phyloP scores from a whole-genome alignment of 2,888 invertebrate genomes.

The Lepas anatifera region DNA sequence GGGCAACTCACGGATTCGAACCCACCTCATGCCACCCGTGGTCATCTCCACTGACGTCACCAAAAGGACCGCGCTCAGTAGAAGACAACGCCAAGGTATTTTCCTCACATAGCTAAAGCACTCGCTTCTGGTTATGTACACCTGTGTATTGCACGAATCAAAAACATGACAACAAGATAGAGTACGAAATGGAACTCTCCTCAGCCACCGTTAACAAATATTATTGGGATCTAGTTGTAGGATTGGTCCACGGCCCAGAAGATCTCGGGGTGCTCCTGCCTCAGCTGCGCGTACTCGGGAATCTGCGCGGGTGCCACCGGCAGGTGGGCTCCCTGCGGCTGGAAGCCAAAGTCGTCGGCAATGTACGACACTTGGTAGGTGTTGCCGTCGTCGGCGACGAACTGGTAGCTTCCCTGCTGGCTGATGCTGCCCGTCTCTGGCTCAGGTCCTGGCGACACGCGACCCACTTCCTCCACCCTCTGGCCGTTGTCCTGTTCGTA shows the following conservation, averaged over 20 bases:
- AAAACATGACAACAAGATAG: too few species aligned
- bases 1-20: too few species aligned
- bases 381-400: not conserved
- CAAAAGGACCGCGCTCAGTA: not conserved
- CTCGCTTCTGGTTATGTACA: too few species aligned
- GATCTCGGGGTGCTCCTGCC: not conserved
- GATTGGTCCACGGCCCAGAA: not conserved
- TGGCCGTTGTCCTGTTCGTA: conserved; percentile 8
- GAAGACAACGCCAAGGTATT: not conserved
- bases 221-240: too few species aligned
- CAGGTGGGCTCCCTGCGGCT: not conserved
- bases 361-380: not conserved
- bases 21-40: not conserved
- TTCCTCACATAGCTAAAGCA: too few species aligned
- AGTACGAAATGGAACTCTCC: too few species aligned
- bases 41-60: not conserved
- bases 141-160: too few species aligned
- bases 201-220: too few species aligned
- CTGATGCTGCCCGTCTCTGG: not conserved
- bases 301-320: not conserved
- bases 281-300: not conserved
- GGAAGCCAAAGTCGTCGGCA: conserved; percentile 5
- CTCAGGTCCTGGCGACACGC: not conserved
- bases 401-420: not conserved
- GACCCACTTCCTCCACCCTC: not conserved